A percentile compares a stretch with the other conserved stretches of the same genome.
Conservation (phyloP, 2,113 vertebrate genomes). For the Myotis brandtii region DNA sequence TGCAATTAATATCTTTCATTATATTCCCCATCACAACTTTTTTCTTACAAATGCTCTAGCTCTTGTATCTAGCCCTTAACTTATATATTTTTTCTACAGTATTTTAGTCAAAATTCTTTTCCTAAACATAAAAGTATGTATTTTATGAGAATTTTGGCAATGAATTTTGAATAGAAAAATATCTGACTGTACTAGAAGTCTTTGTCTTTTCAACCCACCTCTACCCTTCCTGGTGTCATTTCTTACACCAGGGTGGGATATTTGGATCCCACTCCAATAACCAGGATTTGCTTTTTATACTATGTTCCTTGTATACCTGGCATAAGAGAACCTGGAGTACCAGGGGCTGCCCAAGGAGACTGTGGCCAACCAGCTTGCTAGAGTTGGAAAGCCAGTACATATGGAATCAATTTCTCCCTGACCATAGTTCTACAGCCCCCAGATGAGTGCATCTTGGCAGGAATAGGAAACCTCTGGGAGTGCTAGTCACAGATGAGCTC, state of each 20-base stretch:
- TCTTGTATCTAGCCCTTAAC: conserved; percentile 19
- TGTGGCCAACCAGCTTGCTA: not conserved
- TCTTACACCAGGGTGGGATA: not conserved
- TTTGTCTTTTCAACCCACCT: not conserved
- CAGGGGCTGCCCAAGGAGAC: not conserved
- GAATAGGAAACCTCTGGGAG: not conserved
- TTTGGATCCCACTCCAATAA: not conserved
- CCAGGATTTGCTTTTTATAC: not conserved
- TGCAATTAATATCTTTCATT: not conserved
- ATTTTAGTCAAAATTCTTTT: conserved; percentile 14
- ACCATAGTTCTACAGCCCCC: not conserved
- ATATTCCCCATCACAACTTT: not conserved
- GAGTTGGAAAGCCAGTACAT: not conserved
- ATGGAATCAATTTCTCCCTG: not conserved
- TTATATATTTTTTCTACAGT: not conserved
- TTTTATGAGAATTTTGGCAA: conserved; percentile 28
- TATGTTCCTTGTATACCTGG: not conserved
- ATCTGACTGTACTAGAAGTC: not conserved
- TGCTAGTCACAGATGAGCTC: not conserved
- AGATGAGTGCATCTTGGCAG: not conserved
- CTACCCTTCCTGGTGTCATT: not conserved
- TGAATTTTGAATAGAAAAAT: conserved; percentile 45
- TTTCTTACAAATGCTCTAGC: conserved; percentile 5
- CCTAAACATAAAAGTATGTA: not conserved
- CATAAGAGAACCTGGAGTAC: not conserved